phyloP scores from a whole-genome alignment of 2,113 vertebrate species.

The Delphinus delphis region DNA sequence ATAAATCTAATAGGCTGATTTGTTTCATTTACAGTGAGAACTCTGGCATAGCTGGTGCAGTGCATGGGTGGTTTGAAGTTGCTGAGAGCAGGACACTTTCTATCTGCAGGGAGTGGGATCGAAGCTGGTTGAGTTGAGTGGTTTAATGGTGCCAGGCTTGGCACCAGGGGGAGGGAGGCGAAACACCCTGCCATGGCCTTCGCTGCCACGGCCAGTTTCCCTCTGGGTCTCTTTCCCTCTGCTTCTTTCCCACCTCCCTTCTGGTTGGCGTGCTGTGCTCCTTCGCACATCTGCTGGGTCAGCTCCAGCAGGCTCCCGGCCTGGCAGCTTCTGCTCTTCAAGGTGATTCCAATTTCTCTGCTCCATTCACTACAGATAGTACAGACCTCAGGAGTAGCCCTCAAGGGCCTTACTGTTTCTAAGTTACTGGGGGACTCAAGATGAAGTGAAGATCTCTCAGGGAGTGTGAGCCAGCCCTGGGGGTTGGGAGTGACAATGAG shows the following conservation, averaged over 20 bases:
- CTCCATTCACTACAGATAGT: background rate
- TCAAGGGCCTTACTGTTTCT: background rate
- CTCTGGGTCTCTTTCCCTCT: background rate
- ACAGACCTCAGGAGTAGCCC: background rate
- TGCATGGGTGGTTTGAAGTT: background rate
- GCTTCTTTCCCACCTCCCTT: background rate
- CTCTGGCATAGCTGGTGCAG: background rate
- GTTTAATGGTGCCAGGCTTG: background rate
- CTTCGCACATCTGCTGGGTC: background rate
- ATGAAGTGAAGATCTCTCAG: background rate
- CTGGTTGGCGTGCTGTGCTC: rapidly evolving
- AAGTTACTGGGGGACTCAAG: background rate
- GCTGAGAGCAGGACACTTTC: rapidly evolving
- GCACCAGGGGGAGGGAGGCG: background rate
- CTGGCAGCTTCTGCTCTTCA: background rate
- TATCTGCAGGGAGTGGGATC: no score
- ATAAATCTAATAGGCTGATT: background rate
- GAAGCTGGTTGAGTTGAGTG: no score
- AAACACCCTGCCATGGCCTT: no score
- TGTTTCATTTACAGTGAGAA: background rate
- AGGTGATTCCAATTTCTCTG: background rate
- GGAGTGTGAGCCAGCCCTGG: background rate
- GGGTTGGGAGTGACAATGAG: rapidly evolving
- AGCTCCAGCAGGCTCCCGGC: no score
- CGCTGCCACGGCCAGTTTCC: rapidly evolving